These are phyloP conservation scores for Leptopilina drosophilae DNA, from an alignment of 2,888 invertebrate species.

Conservation along the genomic window DNA sequence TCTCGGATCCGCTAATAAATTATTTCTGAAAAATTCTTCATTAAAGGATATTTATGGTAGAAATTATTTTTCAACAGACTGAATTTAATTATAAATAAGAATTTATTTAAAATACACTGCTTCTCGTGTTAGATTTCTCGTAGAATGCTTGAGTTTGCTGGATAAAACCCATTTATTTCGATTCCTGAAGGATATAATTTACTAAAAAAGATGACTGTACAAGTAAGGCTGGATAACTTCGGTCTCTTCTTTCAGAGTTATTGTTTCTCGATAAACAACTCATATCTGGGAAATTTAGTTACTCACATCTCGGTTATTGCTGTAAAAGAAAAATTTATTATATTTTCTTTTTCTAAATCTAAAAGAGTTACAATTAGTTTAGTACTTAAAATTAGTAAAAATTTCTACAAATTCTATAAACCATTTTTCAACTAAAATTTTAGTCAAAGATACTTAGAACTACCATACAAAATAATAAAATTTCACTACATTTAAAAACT, in stretches of 20 bases:
- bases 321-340: background rate
- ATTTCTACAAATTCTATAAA: no score
- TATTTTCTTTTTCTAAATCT: background rate
- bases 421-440: no score
- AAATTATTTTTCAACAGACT: conserved; percentile 12
- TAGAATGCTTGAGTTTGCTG: conserved; percentile 15
- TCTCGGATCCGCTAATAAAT: conserved; percentile 20
- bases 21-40: no score
- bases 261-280: background rate
- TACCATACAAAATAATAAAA: no score
- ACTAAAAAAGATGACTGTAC: conserved; percentile 40
- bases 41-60: background rate
- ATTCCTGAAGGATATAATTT: conserved; percentile 30
- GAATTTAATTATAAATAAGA: background rate
- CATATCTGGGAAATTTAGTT: background rate
- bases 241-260: conserved; percentile 23
- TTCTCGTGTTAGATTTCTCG: background rate
- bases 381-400: no score
- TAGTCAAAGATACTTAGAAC: no score
- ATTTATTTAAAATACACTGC: background rate
- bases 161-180: conserved; percentile 23
- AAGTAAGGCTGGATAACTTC: conserved; percentile 20
- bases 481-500: no score
- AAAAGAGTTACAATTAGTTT: no score
- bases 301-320: background rate